Evolutionary conservation across 2,888 invertebrate species (phyloP).

Genomic region (Nomada ruficornis): DNA sequence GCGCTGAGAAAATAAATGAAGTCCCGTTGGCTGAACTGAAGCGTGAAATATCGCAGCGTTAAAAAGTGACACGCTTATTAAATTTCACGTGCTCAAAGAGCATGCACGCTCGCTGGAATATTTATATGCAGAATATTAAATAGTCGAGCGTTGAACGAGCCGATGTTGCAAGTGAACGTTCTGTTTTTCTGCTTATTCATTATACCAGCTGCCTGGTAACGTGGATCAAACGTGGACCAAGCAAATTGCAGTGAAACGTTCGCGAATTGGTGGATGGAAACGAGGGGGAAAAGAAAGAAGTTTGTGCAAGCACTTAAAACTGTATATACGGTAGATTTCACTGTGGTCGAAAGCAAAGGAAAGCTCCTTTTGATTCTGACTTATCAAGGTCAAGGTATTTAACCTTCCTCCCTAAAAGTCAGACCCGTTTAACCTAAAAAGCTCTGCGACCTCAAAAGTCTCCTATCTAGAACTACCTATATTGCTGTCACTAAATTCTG

Average conservation of each 20-base stretch:
- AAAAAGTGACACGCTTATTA: slow-evolving; percentile 13
- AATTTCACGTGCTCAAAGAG: not conserved
- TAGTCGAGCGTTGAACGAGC: not conserved
- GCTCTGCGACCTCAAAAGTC: too few relatives aligned
- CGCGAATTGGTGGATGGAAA: not conserved
- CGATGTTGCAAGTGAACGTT: not conserved
- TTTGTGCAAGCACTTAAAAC: too few relatives aligned
- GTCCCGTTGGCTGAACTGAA: slow-evolving; percentile 1
- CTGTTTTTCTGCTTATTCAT: slow-evolving; percentile 6
- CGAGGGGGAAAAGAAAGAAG: not conserved
- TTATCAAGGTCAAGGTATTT: too few relatives aligned
- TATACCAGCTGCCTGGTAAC: too few relatives aligned
- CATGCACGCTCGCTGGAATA: not conserved
- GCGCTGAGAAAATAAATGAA: slow-evolving; percentile 1
- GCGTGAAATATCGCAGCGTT: slow-evolving; percentile 14
- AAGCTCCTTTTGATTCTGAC: too few relatives aligned
- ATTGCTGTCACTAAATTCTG: too few relatives aligned
- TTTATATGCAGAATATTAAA: not conserved
- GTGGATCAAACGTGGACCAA: not conserved
- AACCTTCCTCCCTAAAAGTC: too few relatives aligned
- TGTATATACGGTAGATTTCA: too few relatives aligned
- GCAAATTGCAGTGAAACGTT: not conserved
- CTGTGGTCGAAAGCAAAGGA: too few relatives aligned
- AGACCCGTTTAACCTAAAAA: too few relatives aligned
- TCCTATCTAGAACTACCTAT: too few relatives aligned